phyloP scores from a whole-genome alignment of 2,113 vertebrate species.

The Dipodomys merriami region DNA sequence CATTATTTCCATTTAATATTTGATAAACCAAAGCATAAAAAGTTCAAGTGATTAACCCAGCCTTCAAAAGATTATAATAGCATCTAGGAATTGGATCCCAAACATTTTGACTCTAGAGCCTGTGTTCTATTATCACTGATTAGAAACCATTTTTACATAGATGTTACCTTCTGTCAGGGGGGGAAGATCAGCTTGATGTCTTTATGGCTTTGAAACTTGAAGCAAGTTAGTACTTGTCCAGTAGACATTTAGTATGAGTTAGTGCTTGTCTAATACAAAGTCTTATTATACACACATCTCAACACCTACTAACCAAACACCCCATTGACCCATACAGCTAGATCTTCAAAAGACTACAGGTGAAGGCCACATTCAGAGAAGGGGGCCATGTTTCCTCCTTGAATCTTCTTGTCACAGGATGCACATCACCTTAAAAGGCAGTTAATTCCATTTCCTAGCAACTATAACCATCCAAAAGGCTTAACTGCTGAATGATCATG shows the following conservation, averaged over 20 bases:
- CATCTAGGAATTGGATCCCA: neutral
- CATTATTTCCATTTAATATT: neutral
- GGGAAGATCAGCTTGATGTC: neutral
- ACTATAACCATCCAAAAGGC: constrained; percentile 32
- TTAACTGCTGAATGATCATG: constrained; percentile 51
- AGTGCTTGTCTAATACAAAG: neutral
- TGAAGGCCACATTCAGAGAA: neutral
- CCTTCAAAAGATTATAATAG: neutral
- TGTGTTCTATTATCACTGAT: neutral
- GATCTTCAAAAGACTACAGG: neutral
- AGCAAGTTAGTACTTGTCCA: neutral
- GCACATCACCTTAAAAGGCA: constrained; percentile 20
- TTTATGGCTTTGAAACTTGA: neutral
- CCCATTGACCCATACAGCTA: neutral
- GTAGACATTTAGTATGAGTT: too few relatives aligned
- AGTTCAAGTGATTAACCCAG: neutral
- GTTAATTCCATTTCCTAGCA: constrained; percentile 55
- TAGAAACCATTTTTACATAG: neutral
- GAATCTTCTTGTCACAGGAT: neutral
- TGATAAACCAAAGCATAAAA: neutral
- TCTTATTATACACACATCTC: neutral
- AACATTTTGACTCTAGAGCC: neutral
- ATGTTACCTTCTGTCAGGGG: neutral
- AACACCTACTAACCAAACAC: neutral
- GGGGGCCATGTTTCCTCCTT: neutral